Evolutionary conservation across 2,888 invertebrate species (phyloP), one percentile per base, ranked within the genome.

Genomic region (Ichneumoninae sp.): DNA sequence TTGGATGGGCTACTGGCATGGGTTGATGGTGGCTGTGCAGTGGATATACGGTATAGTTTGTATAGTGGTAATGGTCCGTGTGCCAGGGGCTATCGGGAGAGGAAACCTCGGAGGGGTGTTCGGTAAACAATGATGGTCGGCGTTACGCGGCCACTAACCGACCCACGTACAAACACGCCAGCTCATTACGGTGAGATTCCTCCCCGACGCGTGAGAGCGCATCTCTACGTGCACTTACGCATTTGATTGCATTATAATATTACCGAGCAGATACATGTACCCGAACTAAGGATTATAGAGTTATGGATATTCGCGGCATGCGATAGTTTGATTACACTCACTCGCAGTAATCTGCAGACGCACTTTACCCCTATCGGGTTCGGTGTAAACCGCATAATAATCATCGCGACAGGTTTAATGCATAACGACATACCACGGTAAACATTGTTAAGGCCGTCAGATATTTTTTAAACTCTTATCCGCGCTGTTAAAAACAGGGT

Each of bases 211-310:
- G 91, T 90, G 90, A 91, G 71, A 81, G 91, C 88, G 89, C 90
- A 88, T 89, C 90, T 89, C 68, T 65, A 60, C 68, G 76, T 77
- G 79, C 84, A 90, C 89, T 90, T 90, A 90, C 89, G 77, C 81
- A 89, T 89, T 88, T 91, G 91, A 92, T 92, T 92, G 91, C 92
- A 90, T 92, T 92, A 91, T 92, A 93, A 92, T 91, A 91, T 90
- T 88, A 85, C 80, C 85, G 81, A n/a, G 81, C 81, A 19, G 52
- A 52, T 54, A 36, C 19, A 36, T 7, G 36, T 44, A 57, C 54
- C 44, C 19, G 52, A 63, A 1, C 13, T 33, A 7, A n/a, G 63
- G 63, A 30, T 30, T 63, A 33, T 7, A 30, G 63, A 63, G 63
- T 63, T 71, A 77, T 77, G 77, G 63, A 63, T n/a, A 60, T 50